Conservation (phyloP, 2,888 invertebrate genomes). For the Dexiosoma caninum region DNA sequence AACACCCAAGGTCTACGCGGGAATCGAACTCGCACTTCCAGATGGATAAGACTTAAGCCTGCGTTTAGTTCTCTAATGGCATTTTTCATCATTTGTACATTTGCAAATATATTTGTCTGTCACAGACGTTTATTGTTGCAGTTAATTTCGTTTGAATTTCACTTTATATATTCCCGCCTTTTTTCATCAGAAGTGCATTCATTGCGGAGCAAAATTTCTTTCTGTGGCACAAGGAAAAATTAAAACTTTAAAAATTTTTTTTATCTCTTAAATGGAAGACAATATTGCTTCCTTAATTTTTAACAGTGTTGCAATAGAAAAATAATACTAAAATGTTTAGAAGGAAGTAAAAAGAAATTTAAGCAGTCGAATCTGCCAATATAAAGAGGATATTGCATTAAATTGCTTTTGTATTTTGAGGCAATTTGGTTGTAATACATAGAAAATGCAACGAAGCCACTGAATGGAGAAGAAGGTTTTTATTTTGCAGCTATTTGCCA, state of each 20-base stretch:
- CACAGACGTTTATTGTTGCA: no score
- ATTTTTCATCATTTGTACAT: no score
- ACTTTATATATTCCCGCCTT: no score
- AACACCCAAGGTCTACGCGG: no score
- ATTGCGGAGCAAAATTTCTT: neutral
- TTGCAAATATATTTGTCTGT: no score
- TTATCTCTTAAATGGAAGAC: neutral
- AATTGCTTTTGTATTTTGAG: slow-evolving; percentile 39
- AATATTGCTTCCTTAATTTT: neutral
- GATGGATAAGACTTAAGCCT: no score
- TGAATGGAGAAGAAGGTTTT: neutral
- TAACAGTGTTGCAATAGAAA: neutral
- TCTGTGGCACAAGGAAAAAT: neutral
- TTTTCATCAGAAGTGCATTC: no score
- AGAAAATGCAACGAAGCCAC: slow-evolving; percentile 3
- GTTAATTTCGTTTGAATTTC: no score
- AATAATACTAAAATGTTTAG: neutral
- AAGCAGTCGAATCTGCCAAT: slow-evolving; percentile 13
- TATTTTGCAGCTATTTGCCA: neutral
- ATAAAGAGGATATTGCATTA: slow-evolving; percentile 34
- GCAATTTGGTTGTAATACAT: slow-evolving; percentile 35
- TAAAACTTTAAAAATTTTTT: slow-evolving; percentile 20
- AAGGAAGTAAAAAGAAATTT: neutral
- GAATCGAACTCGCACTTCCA: no score
- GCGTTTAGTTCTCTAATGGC: no score